These are phyloP conservation scores for Eleutherodactylus coqui DNA, from an alignment of 2,797 vertebrate genomes.

Conservation along the genomic window DNA sequence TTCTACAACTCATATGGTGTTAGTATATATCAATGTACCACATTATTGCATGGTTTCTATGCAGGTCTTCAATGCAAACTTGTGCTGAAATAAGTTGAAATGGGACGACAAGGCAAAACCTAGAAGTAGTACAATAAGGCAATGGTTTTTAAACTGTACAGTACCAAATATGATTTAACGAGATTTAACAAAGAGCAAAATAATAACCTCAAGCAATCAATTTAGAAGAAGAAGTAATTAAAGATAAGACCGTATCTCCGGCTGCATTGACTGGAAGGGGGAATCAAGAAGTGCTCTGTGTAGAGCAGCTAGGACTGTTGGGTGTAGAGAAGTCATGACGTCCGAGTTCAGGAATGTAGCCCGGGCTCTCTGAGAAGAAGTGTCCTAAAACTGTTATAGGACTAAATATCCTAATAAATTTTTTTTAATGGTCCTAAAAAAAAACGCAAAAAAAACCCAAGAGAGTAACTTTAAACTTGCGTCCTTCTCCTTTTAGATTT, in stretches of 20 bases:
- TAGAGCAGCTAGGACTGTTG: not conserved
- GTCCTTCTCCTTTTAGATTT: not conserved
- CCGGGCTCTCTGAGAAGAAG: not conserved
- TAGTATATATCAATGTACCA: not conserved
- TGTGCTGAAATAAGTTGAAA: not conserved
- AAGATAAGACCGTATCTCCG: not conserved
- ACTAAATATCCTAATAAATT: too few relatives aligned
- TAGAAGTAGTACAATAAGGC: not conserved
- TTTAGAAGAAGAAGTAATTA: not conserved
- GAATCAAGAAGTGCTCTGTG: not conserved
- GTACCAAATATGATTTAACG: not conserved
- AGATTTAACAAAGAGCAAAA: not conserved
- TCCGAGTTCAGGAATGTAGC: not conserved
- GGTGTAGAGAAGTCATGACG: not conserved
- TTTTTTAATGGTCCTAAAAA: not conserved
- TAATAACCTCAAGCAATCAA: not conserved
- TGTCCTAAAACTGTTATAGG: not conserved
- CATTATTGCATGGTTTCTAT: not conserved
- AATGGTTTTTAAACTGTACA: not conserved
- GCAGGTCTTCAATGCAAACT: not conserved
- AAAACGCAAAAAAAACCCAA: not conserved
- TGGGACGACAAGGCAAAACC: not conserved
- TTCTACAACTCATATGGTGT: not conserved
- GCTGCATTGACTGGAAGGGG: not conserved
- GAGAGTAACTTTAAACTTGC: not conserved